Evolutionary conservation across 2,797 vertebrate genomes (phyloP), one percentile per base, ranked within the genome.

Genomic region (Malurus splendens): DNA sequence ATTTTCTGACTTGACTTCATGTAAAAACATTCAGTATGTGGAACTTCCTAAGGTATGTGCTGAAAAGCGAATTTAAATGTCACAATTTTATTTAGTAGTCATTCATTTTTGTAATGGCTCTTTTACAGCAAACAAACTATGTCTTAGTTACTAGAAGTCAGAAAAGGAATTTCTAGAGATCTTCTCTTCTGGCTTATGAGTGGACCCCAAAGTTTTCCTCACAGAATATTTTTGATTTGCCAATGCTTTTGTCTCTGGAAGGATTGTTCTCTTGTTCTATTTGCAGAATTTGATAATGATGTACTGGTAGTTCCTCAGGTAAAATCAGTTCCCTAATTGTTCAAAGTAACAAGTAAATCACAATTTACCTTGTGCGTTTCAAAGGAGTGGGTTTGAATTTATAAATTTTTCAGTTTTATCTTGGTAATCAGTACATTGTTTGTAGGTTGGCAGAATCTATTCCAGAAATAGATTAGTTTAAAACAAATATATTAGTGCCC

Each of bases 21-120:
- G 96, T 82, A 96, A 96, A 93, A 94, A 96, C 17, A 93, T 97
- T 82, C 97, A 97, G 54, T 96, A 98, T 87, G 89, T 98, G 75
- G 96, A 97, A 86, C 97, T 98, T 55, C 96, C 97, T 70, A 98
- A 98, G 98, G 98, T 99, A 82, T 17, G 75, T 50, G 12, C 36
- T 87, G 47, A 57, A 80, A 80, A 83, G 18, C 30, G 44, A 52
- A 42, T 67, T 66, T 72, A 27, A 4, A 7, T 48, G 30, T 18
- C 42, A 30, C 6, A 6, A 75, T 57, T 82, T 20, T 75, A 33
- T 83, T 76, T 18, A 22, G 4, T 65, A 48, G 14, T 14, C 38
- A 36, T 72, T 25, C 11, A 39, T 11, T 77, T 86, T 59, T 67
- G 16, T 82, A 56, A 38, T 33, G 13, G 68, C 64, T 14, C 7